Base-by-base conservation (phyloP, 1,140 invertebrate species). In the Brachionus paranguensis region DNA sequence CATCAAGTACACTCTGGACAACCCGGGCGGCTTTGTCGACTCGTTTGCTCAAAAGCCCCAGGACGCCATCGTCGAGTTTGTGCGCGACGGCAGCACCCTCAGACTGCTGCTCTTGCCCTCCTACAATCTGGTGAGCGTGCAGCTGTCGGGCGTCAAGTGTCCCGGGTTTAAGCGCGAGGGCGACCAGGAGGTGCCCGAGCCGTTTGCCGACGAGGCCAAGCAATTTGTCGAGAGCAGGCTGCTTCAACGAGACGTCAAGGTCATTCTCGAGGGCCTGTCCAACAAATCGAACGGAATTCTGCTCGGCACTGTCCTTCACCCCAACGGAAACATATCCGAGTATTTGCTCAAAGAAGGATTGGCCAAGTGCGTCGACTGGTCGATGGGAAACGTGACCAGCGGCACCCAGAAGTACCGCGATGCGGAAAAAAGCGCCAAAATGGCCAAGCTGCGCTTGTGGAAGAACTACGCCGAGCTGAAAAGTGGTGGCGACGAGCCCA, bases 321-420 rank as follows among this genome's bases (percentile, higher is more conserved):
- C 93, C 91, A 93, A 92, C 88, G 94, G 94, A 85, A 98, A 98
- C 87, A 99, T 99, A 89, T 96, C 97, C 0, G 96, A 98, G 88
- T 91, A 93, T 60, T 90, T 99, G 53, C 88, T 99, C 72, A 92
- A 90, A 85, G 94, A 97, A 90, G 97, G 97, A 27, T 95, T 97
- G 87, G 97, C 96, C 0, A 93, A 93, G 87, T 98, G 96, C 88
- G 95, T 98, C n/a, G 96, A 99, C 88, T 98, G 96, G 96, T 96
- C 95, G 8, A 94, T 99, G 89, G 93, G 89, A 29, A 93, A 94
- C 47, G 94, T 96, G 86, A 94, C 94, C 60, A 90, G 90, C 85
- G 94, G 95, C 70, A 92, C 93, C 29, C 93, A 96, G 43, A 94
- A 94, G 87, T 90, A 98, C 4, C 90, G 95, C 89, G 91, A 93